Evolutionary conservation across 1,140 invertebrate genomes (phyloP).

Genomic region (Megathymus violae): DNA sequence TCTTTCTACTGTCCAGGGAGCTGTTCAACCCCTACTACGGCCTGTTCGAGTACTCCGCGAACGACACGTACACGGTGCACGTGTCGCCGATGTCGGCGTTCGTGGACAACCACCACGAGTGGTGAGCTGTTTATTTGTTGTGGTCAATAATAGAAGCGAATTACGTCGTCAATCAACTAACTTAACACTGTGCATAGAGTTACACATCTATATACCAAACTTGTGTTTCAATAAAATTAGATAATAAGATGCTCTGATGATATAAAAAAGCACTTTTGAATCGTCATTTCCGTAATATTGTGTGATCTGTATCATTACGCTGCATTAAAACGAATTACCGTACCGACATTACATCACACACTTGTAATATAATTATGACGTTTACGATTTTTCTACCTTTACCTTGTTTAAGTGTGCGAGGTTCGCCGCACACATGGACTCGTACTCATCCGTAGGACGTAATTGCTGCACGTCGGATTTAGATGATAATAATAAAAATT

Average conservation of each 20-base stretch:
- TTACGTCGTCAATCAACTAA: too few species aligned
- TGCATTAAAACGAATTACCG: neutral
- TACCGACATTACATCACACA: neutral
- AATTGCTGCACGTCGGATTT: too few species aligned
- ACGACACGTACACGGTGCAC: conserved; percentile 98
- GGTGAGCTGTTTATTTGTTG: conserved; percentile 84
- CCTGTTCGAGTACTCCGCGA: conserved; percentile 98
- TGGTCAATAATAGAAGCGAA: too few species aligned
- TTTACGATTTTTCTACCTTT: too few species aligned
- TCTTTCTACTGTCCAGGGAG: conserved; percentile 97
- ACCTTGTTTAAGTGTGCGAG: neutral
- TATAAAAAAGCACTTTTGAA: neutral
- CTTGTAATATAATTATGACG: neutral
- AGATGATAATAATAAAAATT: too few species aligned
- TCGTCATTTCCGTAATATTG: neutral
- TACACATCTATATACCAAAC: too few species aligned
- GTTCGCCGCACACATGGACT: too few species aligned
- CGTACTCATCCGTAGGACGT: too few species aligned
- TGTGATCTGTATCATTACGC: neutral
- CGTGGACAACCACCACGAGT: conserved; percentile 98
- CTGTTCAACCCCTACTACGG: conserved; percentile 99
- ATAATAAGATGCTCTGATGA: too few species aligned
- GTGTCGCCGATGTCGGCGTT: conserved; percentile 98
- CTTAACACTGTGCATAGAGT: too few species aligned
- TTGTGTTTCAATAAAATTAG: too few species aligned